These are phyloP conservation scores for Nannobrachium achirus DNA, from an alignment of 2,113 vertebrate species.

Conservation along the genomic window DNA sequence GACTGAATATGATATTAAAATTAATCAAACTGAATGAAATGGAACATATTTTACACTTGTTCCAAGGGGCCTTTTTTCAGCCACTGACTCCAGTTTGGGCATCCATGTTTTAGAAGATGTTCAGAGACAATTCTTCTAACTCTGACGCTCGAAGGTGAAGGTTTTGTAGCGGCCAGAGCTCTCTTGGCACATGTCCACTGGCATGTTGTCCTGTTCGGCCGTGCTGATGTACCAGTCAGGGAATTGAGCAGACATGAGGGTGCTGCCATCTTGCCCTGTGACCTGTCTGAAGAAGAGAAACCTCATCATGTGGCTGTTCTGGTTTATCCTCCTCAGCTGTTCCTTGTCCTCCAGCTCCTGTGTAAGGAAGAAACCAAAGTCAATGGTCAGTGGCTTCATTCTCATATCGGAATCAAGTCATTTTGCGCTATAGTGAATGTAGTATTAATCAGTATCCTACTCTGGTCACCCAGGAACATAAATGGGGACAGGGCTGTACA, in stretches of 20 bases:
- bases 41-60: no score
- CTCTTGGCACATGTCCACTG: constrained; percentile 55
- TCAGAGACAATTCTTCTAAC: background rate
- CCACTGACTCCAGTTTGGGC: no score
- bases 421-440: no score
- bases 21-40: no score
- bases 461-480: no score
- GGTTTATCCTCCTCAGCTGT: no score
- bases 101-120: background rate
- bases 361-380: background rate
- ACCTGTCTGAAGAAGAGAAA: constrained; percentile 73
- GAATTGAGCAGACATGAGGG: constrained; percentile 61
- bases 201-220: constrained; percentile 19
- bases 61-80: background rate
- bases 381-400: background rate
- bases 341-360: no score
- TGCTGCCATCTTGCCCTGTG: constrained; percentile 54
- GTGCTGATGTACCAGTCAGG: constrained; percentile 75
- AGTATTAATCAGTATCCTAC: no score
- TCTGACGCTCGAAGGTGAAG: constrained; percentile 54
- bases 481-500: background rate
- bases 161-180: background rate
- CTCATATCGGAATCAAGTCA: background rate
- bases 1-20: no score
- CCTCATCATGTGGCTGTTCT: constrained; percentile 37